These are phyloP conservation scores for Cylloceria caligata DNA, from an alignment of 2,888 invertebrate genomes.

Conservation along the genomic window DNA sequence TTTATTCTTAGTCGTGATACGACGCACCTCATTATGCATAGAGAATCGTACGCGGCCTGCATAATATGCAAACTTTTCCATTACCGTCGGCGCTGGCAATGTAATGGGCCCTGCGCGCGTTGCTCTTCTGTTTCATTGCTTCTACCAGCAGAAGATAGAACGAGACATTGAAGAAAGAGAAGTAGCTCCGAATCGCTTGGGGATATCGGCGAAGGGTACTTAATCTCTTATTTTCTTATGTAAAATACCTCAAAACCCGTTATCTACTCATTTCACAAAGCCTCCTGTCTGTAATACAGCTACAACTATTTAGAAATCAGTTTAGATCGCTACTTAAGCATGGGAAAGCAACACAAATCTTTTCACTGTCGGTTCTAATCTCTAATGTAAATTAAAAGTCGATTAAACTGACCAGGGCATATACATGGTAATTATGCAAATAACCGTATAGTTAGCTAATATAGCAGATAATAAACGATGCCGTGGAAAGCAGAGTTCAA, in stretches of 20 bases:
- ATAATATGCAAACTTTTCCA: slow-evolving; percentile 83
- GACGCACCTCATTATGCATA: slow-evolving; percentile 83
- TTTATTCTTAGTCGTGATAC: slow-evolving; percentile 82
- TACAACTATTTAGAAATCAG: slow-evolving; percentile 16
- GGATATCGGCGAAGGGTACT: slow-evolving; percentile 52
- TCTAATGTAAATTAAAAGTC: slow-evolving; percentile 55
- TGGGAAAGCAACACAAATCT: background rate
- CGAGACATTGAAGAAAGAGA: slow-evolving; percentile 28
- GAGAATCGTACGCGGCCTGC: slow-evolving; percentile 84
- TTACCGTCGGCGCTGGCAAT: slow-evolving; percentile 77
- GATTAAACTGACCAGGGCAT: slow-evolving; percentile 26
- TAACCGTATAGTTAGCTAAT: slow-evolving; percentile 49
- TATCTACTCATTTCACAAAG: slow-evolving; percentile 39
- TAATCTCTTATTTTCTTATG: slow-evolving; percentile 60
- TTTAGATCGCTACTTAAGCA: slow-evolving; percentile 3
- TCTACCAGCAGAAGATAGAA: slow-evolving; percentile 37
- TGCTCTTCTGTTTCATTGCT: slow-evolving; percentile 49
- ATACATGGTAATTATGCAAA: slow-evolving; percentile 54
- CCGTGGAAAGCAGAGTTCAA: background rate
- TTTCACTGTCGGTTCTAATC: background rate
- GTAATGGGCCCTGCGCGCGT: slow-evolving; percentile 58
- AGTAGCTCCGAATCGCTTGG: slow-evolving; percentile 31
- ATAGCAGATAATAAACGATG: slow-evolving; percentile 44
- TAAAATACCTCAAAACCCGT: slow-evolving; percentile 38
- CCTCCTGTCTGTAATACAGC: background rate